Percentiles rank a stretch among this genome's conserved stretches.
Conservation (phyloP, 1,140 invertebrate genomes). For the Coptotermes formosanus region DNA sequence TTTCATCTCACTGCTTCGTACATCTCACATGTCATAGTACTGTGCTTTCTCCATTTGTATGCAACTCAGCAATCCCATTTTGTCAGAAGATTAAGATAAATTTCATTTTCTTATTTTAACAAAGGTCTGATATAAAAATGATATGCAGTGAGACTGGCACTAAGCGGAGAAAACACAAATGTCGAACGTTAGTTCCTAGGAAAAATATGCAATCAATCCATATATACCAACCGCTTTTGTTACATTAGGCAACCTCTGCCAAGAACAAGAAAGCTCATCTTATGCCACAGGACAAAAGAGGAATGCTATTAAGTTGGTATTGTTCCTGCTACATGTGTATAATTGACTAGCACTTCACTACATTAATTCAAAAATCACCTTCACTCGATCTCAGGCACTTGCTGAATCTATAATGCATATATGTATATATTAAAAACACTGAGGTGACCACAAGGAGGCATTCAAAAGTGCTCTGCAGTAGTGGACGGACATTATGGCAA, state of each 20-base stretch:
- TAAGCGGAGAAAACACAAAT: background rate
- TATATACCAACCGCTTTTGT: background rate
- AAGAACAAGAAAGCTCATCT: background rate
- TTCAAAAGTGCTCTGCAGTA: background rate
- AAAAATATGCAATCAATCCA: background rate
- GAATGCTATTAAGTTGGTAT: too few species aligned
- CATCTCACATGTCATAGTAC: background rate
- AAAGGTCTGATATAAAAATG: background rate
- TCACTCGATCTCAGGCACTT: background rate
- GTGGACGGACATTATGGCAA: slow-evolving; percentile 13
- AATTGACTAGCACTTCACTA: slow-evolving; percentile 10
- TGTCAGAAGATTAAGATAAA: background rate
- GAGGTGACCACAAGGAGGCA: background rate
- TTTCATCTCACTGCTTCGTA: background rate
- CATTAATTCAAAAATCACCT: background rate
- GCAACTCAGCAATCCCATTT: background rate
- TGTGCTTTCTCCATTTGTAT: background rate
- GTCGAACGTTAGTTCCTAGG: background rate
- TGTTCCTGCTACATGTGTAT: background rate
- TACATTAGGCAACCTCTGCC: too few species aligned
- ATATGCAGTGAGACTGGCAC: background rate
- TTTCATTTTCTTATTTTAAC: background rate
- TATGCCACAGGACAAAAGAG: background rate
- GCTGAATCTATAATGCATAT: background rate
- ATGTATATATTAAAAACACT: background rate